Conservation (phyloP, 2,797 vertebrate species). For the Notolabrus celidotus region DNA sequence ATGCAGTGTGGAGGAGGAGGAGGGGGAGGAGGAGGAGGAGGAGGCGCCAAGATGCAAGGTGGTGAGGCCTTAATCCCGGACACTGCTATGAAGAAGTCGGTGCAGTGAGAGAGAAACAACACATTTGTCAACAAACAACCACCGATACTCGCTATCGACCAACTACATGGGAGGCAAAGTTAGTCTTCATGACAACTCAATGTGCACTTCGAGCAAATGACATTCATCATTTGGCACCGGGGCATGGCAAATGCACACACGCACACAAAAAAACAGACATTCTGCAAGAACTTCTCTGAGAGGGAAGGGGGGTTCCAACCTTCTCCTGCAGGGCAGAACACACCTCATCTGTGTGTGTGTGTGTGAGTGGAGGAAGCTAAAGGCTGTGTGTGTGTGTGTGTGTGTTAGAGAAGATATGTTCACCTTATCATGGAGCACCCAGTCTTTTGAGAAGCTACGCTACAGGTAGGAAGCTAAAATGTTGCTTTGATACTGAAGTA, state of each 20-base stretch:
- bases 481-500: neutral
- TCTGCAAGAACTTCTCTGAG: conserved; percentile 39
- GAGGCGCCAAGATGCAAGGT: conserved; percentile 78
- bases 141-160: conserved; percentile 61
- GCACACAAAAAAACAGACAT: conserved; percentile 6
- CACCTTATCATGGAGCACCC: neutral
- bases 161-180: conserved; percentile 77
- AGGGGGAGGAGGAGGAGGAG: conserved; percentile 14
- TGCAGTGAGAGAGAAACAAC: conserved; percentile 72
- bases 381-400: conserved; percentile 12
- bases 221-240: conserved; percentile 79
- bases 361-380: conserved; percentile 20
- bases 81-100: conserved; percentile 72
- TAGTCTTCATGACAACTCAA: conserved; percentile 71
- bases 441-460: neutral
- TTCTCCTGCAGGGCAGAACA: conserved; percentile 22
- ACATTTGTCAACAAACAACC: conserved; percentile 70
- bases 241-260: conserved; percentile 69
- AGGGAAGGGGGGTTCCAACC: conserved; percentile 6
- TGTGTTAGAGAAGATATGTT: conserved; percentile 12
- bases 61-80: conserved; percentile 67
- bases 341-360: conserved; percentile 15
- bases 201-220: conserved; percentile 78
- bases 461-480: neutral
- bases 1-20: conserved; percentile 73